Evolutionary conservation across 1,140 invertebrate species (phyloP).

Genomic region (Drosophila subobscura): DNA sequence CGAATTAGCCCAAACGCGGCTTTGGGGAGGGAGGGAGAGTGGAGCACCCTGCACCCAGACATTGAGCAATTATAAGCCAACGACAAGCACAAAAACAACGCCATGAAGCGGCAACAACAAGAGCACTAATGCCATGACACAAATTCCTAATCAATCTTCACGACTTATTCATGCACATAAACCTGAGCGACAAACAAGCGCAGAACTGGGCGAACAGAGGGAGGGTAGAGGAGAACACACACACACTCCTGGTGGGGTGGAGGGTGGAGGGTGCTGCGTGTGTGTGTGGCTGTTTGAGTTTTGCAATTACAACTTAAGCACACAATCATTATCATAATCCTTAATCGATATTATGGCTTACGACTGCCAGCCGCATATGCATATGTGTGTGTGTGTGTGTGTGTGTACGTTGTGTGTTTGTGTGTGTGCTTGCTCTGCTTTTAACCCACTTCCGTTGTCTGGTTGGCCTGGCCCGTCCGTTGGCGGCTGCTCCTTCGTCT

Average conservation of each 20-base stretch:
- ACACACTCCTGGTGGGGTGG: too few relatives aligned
- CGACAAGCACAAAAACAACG: too few relatives aligned
- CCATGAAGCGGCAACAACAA: constrained; percentile 25
- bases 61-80: constrained; percentile 54
- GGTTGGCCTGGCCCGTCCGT: constrained; percentile 1
- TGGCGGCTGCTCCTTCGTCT: constrained; percentile 37
- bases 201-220: constrained; percentile 7
- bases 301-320: constrained; percentile 76
- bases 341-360: constrained; percentile 78
- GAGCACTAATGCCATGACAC: constrained; percentile 63
- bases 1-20: constrained; percentile 52
- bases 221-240: too few relatives aligned
- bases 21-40: not conserved
- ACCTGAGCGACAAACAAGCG: constrained; percentile 58
- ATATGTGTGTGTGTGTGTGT: constrained; percentile 8
- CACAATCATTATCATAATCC: constrained; percentile 80
- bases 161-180: constrained; percentile 67
- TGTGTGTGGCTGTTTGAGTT: constrained; percentile 56
- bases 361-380: constrained; percentile 32
- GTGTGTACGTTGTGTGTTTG: too few relatives aligned
- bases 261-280: not conserved
- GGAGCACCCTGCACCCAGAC: not conserved
- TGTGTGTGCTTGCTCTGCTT: constrained; percentile 44
- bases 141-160: constrained; percentile 69
- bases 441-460: constrained; percentile 60